Percentiles rank a stretch among this genome's conserved stretches.
These are phyloP conservation scores for Glaucidium brasilianum DNA, from an alignment of 2,113 vertebrate species.

Conservation along the genomic window DNA sequence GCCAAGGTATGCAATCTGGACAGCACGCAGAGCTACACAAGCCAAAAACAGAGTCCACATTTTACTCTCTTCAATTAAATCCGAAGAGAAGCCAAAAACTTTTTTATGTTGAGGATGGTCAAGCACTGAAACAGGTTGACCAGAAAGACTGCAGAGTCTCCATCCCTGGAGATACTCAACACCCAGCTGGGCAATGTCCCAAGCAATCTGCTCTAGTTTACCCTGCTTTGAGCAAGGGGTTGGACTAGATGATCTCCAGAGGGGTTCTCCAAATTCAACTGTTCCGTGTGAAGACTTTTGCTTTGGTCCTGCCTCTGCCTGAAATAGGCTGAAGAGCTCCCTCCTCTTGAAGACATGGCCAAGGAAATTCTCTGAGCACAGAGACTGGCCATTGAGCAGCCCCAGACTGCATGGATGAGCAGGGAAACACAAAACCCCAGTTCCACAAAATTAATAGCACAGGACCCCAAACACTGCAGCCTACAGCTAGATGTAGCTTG, in stretches of 20 bases:
- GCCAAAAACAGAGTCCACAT: neutral
- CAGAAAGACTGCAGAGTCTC: neutral
- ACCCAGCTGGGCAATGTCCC: neutral
- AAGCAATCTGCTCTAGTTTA: neutral
- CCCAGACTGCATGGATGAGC: neutral
- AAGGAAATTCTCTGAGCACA: neutral
- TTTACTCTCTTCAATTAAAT: neutral
- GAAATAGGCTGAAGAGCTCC: neutral
- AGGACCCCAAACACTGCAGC: neutral
- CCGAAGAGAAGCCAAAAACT: neutral
- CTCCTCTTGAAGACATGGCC: neutral
- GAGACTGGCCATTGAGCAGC: neutral
- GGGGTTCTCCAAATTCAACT: neutral
- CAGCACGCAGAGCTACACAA: rapidly evolving
- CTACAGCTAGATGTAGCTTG: neutral
- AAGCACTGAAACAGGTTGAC: neutral
- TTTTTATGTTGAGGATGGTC: neutral
- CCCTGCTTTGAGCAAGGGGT: neutral
- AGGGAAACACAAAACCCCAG: neutral
- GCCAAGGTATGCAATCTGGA: neutral
- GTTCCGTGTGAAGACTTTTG: neutral
- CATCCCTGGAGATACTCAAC: neutral
- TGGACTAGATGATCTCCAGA: neutral
- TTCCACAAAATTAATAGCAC: neutral
- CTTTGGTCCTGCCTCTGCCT: neutral